Evolutionary conservation across 2,113 vertebrate genomes (phyloP), one percentile per base, ranked within the genome.

Genomic region (Piaya cayana): DNA sequence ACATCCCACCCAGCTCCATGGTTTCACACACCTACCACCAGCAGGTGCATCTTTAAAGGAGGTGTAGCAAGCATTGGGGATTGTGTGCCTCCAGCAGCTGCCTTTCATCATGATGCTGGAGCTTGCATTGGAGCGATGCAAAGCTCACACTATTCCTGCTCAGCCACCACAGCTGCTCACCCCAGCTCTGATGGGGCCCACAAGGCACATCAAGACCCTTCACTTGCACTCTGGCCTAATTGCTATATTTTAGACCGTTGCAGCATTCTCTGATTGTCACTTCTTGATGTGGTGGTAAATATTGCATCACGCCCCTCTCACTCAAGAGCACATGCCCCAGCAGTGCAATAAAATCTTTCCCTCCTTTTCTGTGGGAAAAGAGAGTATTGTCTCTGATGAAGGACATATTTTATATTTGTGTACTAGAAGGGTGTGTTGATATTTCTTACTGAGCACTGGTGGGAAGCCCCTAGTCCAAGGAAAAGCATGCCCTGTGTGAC

Each of bases 301-400:
- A 26, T 50, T 86, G 67, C 71, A 71, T 87, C 88, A 90, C 63
- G 39, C 15, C 37, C 62, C 13, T 30, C 25, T 93, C 56, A 27
- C 81, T 88, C 67, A 74, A 56, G 29, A 82, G 23, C 0, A 0
- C 92, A 15, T 76, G 72, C 32, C 96, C 94, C 80, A 42, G 71
- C 37, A 93, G 90, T 47, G 60, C 89, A 91, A 92, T 92, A 86
- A 95, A 93, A 82, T 6, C 12, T 78, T 87, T 70, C 2, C 64
- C 77, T 55, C 45, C 17, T 93, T 91, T 95, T 95, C 95, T 94
- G 52, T 94, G 93, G 85, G 94, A 95, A 97, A 97, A 96, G 32
- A 69, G 42, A 92, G 30, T 49, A 13, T 12, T 45, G 16, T 76
- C 72, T 86, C 63, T 97, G 96, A 93, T 97, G 97, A 97, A 93